Conservation (phyloP, 2,888 invertebrate species). For the Cephus pulcher region DNA sequence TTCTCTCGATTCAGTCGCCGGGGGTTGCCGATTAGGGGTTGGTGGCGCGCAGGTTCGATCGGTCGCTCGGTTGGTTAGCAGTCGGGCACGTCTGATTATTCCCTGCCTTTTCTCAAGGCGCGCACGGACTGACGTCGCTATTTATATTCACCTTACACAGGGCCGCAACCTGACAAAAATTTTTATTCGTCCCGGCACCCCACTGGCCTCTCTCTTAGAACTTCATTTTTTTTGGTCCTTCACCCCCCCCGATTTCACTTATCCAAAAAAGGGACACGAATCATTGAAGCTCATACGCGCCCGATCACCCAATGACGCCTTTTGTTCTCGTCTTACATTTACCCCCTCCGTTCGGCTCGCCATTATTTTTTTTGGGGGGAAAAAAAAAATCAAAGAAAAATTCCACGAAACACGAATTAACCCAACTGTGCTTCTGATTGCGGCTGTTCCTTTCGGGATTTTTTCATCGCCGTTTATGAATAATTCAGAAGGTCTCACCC, state of each 20-base stretch:
- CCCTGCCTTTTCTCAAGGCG: not conserved
- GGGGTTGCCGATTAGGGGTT: not conserved
- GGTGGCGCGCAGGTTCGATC: too few relatives aligned
- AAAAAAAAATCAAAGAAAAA: conserved; percentile 17
- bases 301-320: conserved; percentile 37
- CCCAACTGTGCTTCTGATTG: conserved; percentile 40
- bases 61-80: not conserved
- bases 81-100: not conserved
- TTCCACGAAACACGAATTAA: conserved; percentile 44
- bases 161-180: conserved; percentile 1
- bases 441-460: conserved; percentile 31
- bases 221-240: too few relatives aligned
- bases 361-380: not conserved
- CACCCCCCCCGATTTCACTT: not conserved
- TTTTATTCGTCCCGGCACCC: conserved; percentile 16
- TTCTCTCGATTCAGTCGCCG: not conserved
- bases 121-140: not conserved
- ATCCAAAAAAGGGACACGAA: not conserved
- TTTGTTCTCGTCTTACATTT: conserved; percentile 20
- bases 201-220: conserved; percentile 9
- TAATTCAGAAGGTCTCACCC: conserved; percentile 29
- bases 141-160: conserved; percentile 16
- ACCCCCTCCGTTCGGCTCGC: not conserved
- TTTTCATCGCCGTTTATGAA: conserved; percentile 28
- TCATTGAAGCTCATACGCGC: conserved; percentile 22